Conservation (phyloP, 92 coral and sea anemone genomes). For the Phenganax subtilis region DNA sequence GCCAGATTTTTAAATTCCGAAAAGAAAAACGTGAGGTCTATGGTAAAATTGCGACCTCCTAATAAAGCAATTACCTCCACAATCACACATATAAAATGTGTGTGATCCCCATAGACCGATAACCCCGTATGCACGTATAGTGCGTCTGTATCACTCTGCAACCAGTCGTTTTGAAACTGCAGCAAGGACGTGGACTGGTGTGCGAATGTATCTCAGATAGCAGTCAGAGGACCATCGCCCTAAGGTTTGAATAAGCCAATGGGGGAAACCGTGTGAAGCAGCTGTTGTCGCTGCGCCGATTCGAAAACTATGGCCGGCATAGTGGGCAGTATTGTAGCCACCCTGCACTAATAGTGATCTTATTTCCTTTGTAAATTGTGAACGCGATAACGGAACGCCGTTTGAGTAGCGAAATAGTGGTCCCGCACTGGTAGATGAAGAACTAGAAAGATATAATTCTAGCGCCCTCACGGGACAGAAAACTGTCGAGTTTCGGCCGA, state of each 20-base stretch:
- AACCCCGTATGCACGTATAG: neutral
- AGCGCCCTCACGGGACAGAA: slow-evolving; percentile 43
- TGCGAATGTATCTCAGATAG: neutral
- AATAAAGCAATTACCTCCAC: no score
- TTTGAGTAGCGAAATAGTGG: slow-evolving; percentile 17
- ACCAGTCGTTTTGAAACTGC: neutral
- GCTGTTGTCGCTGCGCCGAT: slow-evolving; percentile 43
- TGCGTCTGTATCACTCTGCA: neutral
- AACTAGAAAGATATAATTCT: slow-evolving; percentile 16
- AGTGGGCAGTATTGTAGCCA: slow-evolving; percentile 28
- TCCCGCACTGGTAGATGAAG: slow-evolving; percentile 6
- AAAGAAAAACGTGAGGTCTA: no score
- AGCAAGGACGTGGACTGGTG: neutral
- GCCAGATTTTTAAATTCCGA: no score
- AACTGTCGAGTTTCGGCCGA: slow-evolving; percentile 20
- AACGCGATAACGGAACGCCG: slow-evolving; percentile 21
- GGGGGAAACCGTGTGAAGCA: slow-evolving; percentile 24
- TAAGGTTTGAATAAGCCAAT: neutral
- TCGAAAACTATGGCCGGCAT: slow-evolving; percentile 43
- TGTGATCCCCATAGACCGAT: slow-evolving; percentile 38
- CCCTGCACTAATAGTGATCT: slow-evolving; percentile 17
- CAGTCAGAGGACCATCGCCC: neutral
- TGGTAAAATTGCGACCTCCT: no score
- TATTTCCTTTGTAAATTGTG: slow-evolving; percentile 23
- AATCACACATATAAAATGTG: neutral